Conservation (phyloP, 1,140 invertebrate species). For the Artemia franciscana region DNA sequence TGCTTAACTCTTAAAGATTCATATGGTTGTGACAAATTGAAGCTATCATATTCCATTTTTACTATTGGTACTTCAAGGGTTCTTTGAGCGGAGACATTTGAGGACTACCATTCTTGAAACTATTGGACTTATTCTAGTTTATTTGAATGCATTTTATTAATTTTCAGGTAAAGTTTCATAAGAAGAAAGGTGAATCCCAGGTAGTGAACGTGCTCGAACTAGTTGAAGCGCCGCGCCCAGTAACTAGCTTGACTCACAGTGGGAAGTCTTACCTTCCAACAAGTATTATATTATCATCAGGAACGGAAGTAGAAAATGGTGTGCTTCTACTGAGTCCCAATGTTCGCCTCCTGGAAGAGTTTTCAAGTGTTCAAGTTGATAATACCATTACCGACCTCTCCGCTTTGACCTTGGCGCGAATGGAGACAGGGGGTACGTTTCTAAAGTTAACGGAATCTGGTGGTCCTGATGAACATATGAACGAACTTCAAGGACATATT, state of each 20-base stretch:
- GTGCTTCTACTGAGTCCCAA: slow-evolving; percentile 4
- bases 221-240: slow-evolving; percentile 29
- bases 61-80: no score
- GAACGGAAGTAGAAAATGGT: slow-evolving; percentile 2
- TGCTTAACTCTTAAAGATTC: no score
- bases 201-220: slow-evolving; percentile 29
- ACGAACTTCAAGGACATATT: slow-evolving; percentile 10
- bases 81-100: no score
- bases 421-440: slow-evolving; percentile 32
- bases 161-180: slow-evolving; percentile 13
- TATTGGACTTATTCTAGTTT: no score
- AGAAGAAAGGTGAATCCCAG: slow-evolving; percentile 11
- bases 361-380: slow-evolving; percentile 30
- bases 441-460: slow-evolving; percentile 17
- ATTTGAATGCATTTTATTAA: no score
- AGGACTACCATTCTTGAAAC: no score
- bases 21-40: no score
- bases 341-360: slow-evolving; percentile 30
- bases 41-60: no score
- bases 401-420: slow-evolving; percentile 28
- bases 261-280: background rate
- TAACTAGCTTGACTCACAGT: background rate
- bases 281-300: background rate
- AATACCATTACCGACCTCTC: slow-evolving; percentile 32
- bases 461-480: background rate